Percentiles rank a stretch among this genome's conserved stretches.
Evolutionary conservation across 1,140 invertebrate genomes (phyloP).

Genomic region (Pseudomyrmex dendroicus): DNA sequence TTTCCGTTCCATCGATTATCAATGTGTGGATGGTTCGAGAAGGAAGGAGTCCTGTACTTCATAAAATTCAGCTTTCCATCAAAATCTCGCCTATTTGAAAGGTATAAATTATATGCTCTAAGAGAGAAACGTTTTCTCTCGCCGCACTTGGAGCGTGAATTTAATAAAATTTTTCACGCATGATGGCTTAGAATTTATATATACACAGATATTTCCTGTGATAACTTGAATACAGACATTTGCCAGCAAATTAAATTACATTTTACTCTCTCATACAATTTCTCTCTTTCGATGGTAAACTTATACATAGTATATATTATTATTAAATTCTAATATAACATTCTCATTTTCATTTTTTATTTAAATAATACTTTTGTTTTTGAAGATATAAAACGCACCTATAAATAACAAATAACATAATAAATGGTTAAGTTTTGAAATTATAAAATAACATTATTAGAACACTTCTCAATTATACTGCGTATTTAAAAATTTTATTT

Average conservation of each 20-base stretch:
- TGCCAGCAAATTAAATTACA: too few species aligned
- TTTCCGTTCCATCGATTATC: slow-evolving; percentile 43
- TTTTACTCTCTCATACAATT: too few species aligned
- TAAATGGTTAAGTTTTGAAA: neutral
- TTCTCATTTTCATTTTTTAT: neutral
- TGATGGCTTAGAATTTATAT: too few species aligned
- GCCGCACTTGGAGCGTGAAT: neutral
- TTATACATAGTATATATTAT: too few species aligned
- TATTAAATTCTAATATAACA: neutral
- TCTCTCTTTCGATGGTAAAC: too few species aligned
- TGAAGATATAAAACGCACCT: neutral
- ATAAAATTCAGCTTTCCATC: slow-evolving; percentile 42
- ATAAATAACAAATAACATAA: too few species aligned
- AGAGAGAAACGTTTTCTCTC: slow-evolving; percentile 5
- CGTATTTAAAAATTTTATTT: neutral
- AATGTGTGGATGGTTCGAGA: slow-evolving; percentile 11
- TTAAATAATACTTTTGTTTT: neutral
- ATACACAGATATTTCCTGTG: too few species aligned
- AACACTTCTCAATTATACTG: neutral
- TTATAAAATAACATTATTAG: slow-evolving; percentile 7
- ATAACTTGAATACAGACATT: too few species aligned
- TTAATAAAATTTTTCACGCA: slow-evolving; percentile 14
- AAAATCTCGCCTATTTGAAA: neutral
- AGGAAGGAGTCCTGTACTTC: slow-evolving; percentile 10
- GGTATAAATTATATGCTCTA: neutral